Evolutionary conservation across 2,888 invertebrate genomes (phyloP).

Genomic region (Nomada flava): DNA sequence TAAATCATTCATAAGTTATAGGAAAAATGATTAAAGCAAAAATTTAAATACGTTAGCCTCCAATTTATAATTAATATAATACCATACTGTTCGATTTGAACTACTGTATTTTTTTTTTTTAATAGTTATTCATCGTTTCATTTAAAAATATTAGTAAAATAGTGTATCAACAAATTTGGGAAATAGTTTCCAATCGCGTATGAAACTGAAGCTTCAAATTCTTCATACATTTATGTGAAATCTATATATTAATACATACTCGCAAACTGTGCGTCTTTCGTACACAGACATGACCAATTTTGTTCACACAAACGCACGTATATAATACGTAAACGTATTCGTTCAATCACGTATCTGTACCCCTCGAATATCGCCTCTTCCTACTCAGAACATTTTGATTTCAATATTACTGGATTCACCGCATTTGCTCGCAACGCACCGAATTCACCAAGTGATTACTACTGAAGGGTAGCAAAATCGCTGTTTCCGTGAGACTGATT

Average conservation of each 20-base stretch:
- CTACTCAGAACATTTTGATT: conserved; percentile 38
- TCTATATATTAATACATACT: neutral
- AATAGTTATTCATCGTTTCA: too few species aligned
- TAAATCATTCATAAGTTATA: too few species aligned
- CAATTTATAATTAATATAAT: too few species aligned
- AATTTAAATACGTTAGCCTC: too few species aligned
- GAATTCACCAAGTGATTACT: conserved; percentile 37
- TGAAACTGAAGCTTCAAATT: too few species aligned
- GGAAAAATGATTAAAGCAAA: too few species aligned
- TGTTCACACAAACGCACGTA: neutral
- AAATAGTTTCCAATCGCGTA: too few species aligned
- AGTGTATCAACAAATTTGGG: too few species aligned
- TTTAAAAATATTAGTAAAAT: too few species aligned
- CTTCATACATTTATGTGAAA: neutral
- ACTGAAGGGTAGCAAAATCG: conserved; percentile 11
- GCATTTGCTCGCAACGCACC: conserved; percentile 8
- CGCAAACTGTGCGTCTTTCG: too few species aligned
- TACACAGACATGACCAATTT: neutral
- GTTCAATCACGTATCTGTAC: conserved; percentile 1
- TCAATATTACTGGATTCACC: conserved; percentile 22
- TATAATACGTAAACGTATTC: conserved; percentile 1
- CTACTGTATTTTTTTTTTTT: too few species aligned
- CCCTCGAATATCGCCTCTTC: conserved; percentile 7
- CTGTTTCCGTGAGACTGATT: conserved; percentile 37
- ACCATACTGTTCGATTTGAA: too few species aligned